These are phyloP conservation scores for Turdus rufiventris DNA, from an alignment of 2,113 vertebrate species.

Conservation along the genomic window DNA sequence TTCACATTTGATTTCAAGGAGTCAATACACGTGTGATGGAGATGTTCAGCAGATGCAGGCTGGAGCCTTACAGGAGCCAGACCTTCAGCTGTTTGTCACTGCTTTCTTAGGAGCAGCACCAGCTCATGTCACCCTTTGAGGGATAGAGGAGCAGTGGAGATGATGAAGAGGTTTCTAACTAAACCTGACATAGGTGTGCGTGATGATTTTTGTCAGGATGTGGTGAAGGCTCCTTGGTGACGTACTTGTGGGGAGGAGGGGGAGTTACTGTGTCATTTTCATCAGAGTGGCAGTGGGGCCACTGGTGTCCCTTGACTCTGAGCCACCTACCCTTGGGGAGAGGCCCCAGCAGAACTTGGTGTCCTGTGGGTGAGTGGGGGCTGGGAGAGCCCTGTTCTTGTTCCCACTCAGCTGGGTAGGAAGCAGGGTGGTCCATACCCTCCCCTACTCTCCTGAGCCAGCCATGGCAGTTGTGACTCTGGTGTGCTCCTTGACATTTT, in stretches of 20 bases:
- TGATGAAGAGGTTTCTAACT: neutral
- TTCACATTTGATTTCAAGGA: neutral
- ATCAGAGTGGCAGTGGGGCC: neutral
- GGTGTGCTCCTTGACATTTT: neutral
- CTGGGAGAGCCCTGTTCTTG: neutral
- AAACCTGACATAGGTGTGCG: neutral
- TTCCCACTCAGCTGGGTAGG: neutral
- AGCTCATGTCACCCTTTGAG: neutral
- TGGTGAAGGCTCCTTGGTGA: neutral
- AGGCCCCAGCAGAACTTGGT: neutral
- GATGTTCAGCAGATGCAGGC: neutral
- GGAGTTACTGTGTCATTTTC: neutral
- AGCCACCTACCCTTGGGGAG: neutral
- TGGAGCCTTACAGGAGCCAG: neutral
- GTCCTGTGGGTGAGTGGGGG: neutral
- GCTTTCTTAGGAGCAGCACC: neutral
- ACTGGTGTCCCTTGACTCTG: neutral
- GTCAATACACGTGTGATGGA: neutral
- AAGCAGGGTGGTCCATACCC: neutral
- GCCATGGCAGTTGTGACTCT: rapidly evolving
- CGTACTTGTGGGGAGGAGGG: rapidly evolving
- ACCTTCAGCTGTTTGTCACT: neutral
- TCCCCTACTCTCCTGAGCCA: neutral
- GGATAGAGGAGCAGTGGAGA: neutral
- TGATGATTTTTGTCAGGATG: neutral